phyloP scores from a whole-genome alignment of 2,797 vertebrate genomes.

The Lacerta agilis region DNA sequence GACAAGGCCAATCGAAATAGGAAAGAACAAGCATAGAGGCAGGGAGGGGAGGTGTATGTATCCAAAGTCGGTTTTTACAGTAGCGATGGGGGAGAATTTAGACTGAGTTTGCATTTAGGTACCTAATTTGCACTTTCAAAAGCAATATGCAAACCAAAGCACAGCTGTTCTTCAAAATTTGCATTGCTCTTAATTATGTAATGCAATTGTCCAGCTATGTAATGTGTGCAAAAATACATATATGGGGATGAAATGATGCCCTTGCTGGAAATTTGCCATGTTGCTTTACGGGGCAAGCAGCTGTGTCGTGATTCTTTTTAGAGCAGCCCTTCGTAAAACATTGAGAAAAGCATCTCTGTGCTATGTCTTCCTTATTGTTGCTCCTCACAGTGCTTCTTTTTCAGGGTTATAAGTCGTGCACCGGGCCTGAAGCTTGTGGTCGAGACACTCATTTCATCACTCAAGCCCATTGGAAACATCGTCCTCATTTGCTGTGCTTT shows the following conservation, averaged over 20 bases:
- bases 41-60: not conserved
- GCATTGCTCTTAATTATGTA: too few relatives aligned
- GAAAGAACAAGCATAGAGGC: not conserved
- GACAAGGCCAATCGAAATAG: not conserved
- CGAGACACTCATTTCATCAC: conserved; percentile 96
- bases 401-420: conserved; percentile 96
- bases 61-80: too few relatives aligned
- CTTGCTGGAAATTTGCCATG: not conserved
- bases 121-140: not conserved
- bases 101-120: not conserved
- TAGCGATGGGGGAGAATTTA: too few relatives aligned
- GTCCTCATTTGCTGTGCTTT: conserved; percentile 98
- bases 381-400: conserved; percentile 42
- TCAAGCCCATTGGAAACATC: conserved; percentile 98
- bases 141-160: not conserved
- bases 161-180: not conserved
- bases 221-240: not conserved
- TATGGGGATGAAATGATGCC: not conserved
- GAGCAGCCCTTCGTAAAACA: conserved; percentile 11
- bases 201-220: too few relatives aligned
- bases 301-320: not conserved
- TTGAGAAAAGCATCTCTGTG: not conserved
- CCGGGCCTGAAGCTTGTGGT: conserved; percentile 97
- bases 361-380: not conserved
- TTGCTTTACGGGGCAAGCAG: not conserved